A percentile compares a stretch with the other conserved stretches of the same genome.
Conservation (phyloP, 2,113 vertebrate species). For the Indri indri region DNA sequence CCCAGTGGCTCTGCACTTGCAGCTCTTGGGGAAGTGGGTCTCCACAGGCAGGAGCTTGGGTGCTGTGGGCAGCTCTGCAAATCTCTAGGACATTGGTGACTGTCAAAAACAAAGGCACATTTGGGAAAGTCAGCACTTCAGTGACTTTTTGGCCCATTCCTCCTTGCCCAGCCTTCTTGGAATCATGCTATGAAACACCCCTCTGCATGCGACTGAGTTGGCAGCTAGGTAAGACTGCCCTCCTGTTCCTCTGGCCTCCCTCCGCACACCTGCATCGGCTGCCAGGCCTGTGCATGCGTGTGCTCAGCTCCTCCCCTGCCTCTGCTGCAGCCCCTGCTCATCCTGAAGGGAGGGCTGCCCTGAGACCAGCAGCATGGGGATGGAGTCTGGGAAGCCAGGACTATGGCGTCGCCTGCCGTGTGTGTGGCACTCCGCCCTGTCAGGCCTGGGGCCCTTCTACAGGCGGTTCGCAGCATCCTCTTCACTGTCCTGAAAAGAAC, state of each 20-base stretch:
- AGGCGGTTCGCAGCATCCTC: too few species aligned
- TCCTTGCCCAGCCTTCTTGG: background rate
- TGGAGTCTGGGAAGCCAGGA: too few species aligned
- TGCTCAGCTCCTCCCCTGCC: background rate
- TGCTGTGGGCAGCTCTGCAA: background rate
- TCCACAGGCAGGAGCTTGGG: background rate
- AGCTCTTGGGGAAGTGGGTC: background rate
- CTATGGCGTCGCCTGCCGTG: too few species aligned
- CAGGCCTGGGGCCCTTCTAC: too few species aligned
- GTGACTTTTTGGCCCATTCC: background rate
- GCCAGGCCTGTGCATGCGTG: background rate
- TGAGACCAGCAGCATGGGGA: background rate
- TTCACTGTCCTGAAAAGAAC: too few species aligned
- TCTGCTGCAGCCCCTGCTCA: background rate
- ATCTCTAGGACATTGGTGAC: background rate
- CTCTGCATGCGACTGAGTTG: background rate
- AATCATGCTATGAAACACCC: background rate
- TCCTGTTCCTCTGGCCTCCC: background rate
- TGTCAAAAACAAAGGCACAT: too few species aligned
- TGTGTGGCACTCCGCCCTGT: too few species aligned
- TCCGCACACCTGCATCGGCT: background rate
- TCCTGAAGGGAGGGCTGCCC: background rate
- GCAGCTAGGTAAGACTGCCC: too few species aligned
- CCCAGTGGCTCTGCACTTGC: background rate
- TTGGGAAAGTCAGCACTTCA: background rate